A percentile compares a stretch with the other conserved stretches of the same genome.
Conservation (phyloP, 2,888 invertebrate species). For the Fragum whitleyi region DNA sequence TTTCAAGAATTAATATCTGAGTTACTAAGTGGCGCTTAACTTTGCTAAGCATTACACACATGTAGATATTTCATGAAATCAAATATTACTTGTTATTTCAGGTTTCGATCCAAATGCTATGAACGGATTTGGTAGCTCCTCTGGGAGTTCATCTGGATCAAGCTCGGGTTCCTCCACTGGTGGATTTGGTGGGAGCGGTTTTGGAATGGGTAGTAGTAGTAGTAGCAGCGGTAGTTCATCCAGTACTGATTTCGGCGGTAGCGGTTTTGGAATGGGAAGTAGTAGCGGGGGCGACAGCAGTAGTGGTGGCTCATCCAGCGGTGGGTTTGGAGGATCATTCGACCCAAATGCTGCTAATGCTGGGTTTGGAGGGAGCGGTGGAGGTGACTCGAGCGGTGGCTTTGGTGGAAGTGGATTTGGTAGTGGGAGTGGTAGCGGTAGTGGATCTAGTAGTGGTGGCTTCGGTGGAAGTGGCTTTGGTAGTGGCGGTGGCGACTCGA, state of each 20-base stretch:
- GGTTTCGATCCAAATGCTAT: constrained; percentile 54
- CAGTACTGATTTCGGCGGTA: constrained; percentile 45
- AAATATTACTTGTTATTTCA: too few relatives aligned
- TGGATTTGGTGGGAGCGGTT: constrained; percentile 51
- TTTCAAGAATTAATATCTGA: too few relatives aligned
- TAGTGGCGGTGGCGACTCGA: background rate
- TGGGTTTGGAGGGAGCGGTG: constrained; percentile 36
- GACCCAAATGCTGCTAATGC: constrained; percentile 4
- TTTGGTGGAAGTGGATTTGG: constrained; percentile 32
- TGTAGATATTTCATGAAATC: too few relatives aligned
- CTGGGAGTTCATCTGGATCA: constrained; percentile 34
- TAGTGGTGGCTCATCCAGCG: background rate
- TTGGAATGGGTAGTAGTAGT: constrained; percentile 11
- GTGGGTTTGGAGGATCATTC: constrained; percentile 25
- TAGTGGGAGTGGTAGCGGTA: constrained; percentile 32
- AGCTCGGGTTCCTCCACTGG: background rate
- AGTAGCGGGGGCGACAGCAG: background rate
- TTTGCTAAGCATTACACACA: too few relatives aligned
- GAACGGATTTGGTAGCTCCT: constrained; percentile 42
- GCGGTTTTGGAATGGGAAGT: constrained; percentile 28
- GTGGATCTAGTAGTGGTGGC: constrained; percentile 10
- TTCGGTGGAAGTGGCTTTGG: constrained; percentile 1
- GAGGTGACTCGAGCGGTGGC: constrained; percentile 21
- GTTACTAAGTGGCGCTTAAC: too few relatives aligned
- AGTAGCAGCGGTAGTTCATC: background rate